Evolutionary conservation across 2,797 vertebrate genomes (phyloP), one percentile per base, ranked within the genome.

Genomic region (Merluccius polli): DNA sequence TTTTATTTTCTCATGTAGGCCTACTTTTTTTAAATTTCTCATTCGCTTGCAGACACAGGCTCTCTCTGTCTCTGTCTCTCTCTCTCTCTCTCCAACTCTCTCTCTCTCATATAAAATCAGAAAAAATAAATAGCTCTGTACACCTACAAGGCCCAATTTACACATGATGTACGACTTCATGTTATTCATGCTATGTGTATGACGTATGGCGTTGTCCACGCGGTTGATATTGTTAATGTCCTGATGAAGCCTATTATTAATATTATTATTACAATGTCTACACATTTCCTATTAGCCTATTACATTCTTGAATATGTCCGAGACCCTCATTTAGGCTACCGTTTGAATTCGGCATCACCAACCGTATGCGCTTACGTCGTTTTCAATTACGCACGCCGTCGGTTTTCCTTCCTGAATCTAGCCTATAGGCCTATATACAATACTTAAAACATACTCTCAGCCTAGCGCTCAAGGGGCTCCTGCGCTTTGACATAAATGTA

Each of bases 401-500:
- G 21, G 48, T 24, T n/a, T 59, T 59, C 3, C 33, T 35, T 3
- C 8, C 3, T 35, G 8, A 3, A 35, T 35, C 3, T 35, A 38
- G 36, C 36, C 10, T 38, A 38, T 38, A 38, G 6, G 36, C 36
- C 10, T 38, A 38, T 38, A 38, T 38, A 35, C 5, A 1, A 24
- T 63, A 27, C 18, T 75, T 95, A 95, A 94, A 94, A 95, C 86
- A 92, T 91, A 91, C 93, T 95, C 93, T 94, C 94, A 94, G 95
- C 94, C 78, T 91, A 90, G 92, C 93, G 93, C 93, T 92, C 91
- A 89, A 89, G 91, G 91, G 93, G 87, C 73, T 76, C 91, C 36
- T 24, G 59, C 91, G 93, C 92, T 94, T n/a, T 93, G 91, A 92
- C 94, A 94, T 95, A 98, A 97, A 98, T 96, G 96, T 98, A 95